Evolutionary conservation across 2,113 vertebrate species (phyloP), one percentile per base, ranked within the genome.

Genomic region (Lucifuga dentata): DNA sequence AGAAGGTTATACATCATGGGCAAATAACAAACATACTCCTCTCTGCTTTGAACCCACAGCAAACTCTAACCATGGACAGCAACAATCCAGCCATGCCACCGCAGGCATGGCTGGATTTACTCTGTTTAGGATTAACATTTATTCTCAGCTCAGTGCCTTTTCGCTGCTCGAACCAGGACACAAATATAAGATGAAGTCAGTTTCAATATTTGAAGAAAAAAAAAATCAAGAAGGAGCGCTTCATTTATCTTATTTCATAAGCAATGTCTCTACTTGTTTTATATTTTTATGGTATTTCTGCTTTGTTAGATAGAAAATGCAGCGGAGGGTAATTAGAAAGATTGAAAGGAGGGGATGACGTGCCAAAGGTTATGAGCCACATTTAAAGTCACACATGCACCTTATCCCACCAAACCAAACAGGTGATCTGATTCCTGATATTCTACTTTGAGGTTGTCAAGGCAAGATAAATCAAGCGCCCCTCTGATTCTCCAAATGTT

Each of bases 121-220:
- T 53, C 51, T 60, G 41, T 85, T 69, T 72, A 81, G 72, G 71
- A 80, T 59, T 79, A 58, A 79, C 68, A 80, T 63, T 58, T 19
- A 49, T 75, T 83, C 67, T 62, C 71, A 83, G 77, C 81, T 87
- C 73, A 87, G 91, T 92, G 91, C 89, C 91, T 91, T 92, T 76
- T 78, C 68, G 73, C 67, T 50, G 68, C 59, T 82, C 50, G 66
- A 63, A 76, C 76, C 75, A 67, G 79, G 66, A 84, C 72, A 73
- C 26, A 61, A 63, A 51, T 15, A 55, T 56, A 50, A 66, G 45
- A 77, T 64, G 45, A 50, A 67, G 67, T 48, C 1, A 58, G 78
- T 86, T 72, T 1, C 55, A 60, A 76, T 80, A 82, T 74, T 50
- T 68, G 26, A 57, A 36, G 29, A 19, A 26, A n/a, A 20, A 36